These are phyloP conservation scores for Sebastiscus tertius DNA, from an alignment of 2,797 vertebrate genomes.

Conservation along the genomic window DNA sequence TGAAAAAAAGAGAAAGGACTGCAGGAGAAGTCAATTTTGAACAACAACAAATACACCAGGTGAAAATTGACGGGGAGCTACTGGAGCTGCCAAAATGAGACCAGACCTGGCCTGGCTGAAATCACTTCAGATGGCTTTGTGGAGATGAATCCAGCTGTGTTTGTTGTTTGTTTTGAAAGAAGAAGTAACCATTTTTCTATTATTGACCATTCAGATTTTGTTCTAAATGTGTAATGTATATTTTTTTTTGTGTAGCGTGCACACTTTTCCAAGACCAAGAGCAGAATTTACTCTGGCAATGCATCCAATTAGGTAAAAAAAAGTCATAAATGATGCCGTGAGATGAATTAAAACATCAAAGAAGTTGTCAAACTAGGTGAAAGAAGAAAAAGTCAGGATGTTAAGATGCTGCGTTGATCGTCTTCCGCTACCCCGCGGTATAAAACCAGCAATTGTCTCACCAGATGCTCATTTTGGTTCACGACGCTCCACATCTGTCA, in stretches of 20 bases:
- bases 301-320: not conserved
- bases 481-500: not conserved
- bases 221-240: not conserved
- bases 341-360: not conserved
- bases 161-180: conserved; percentile 10
- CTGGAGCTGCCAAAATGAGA: conserved; percentile 17
- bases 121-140: conserved; percentile 9
- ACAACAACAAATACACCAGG: conserved; percentile 8
- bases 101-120: not conserved
- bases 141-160: conserved; percentile 13
- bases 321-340: not conserved
- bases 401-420: not conserved
- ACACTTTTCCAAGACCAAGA: not conserved
- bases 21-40: conserved; percentile 27
- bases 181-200: not conserved
- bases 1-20: not conserved
- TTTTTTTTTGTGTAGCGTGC: not conserved
- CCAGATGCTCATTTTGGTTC: not conserved
- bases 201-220: not conserved
- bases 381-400: not conserved
- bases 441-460: not conserved
- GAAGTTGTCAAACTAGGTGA: not conserved
- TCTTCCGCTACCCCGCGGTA: not conserved
- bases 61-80: conserved; percentile 8
- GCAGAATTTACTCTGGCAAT: not conserved